Base-by-base conservation (phyloP, 2,888 invertebrate genomes). In the Aphidoletes aphidimyza region DNA sequence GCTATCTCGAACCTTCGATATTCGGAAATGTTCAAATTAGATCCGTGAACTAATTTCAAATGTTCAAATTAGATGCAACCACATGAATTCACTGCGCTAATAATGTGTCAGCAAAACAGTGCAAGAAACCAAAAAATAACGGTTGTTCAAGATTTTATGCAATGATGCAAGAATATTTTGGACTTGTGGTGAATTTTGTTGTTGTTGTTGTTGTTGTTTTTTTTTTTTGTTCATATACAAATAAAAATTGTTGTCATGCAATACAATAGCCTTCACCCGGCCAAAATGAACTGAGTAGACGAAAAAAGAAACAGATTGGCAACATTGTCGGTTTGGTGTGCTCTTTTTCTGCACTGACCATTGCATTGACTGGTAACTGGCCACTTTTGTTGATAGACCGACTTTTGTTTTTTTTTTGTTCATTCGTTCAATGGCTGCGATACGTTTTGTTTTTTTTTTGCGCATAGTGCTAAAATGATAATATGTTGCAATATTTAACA, bases 191-290 rank as follows among this genome's bases (percentile, higher is more conserved):
- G n/a, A n/a, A n/a, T n/a, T n/a, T n/a, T n/a, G n/a, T n/a, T n/a
- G n/a, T n/a, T n/a, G n/a, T n/a, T n/a, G n/a, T 26, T 54, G n/a
- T 54, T 54, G 54, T 11, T 22, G 5, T 26, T 22, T n/a, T 26
- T n/a, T 6, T 2, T 47, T 47, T 47, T 2, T 54, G 54, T 2
- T 26, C 54, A 22, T 2, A 22, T 54, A n/a, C 54, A 54, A 54
- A 17, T 6, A 54, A 69, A 69, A n/a, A 34, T 3, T 14, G 14
- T 14, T 69, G 26, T 69, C 22, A 54, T 54, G 47, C 54, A 54
- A 47, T 47, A 19, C 69, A 30, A 34, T 69, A 69, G 69, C 69
- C 69, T 69, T 69, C 69, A 69, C 69, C 69, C 17, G 34, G n/a
- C 2, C 30, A 69, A 14, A 69, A 69, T 69, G 30, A 69, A 30